Conservation (phyloP, 92 coral and sea anemone species). For the Micromussa lordhowensis region DNA sequence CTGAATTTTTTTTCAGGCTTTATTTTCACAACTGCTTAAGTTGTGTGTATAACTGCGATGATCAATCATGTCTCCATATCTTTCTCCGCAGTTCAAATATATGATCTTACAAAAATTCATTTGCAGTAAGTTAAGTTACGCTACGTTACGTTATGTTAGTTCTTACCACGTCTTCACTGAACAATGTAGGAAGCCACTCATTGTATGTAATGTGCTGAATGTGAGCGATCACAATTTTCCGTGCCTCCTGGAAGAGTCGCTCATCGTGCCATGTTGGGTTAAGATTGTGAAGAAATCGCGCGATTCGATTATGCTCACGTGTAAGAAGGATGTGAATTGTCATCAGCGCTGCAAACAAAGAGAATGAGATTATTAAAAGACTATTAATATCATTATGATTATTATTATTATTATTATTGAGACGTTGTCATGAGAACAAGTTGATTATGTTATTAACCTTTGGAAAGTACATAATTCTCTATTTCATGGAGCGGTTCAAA, state of each 20-base stretch:
- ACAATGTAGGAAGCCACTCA: conserved; percentile 73
- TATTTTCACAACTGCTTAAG: too few relatives aligned
- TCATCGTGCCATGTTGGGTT: conserved; percentile 78
- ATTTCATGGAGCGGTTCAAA: too few relatives aligned
- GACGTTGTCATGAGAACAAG: too few relatives aligned
- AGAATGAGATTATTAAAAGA: neutral
- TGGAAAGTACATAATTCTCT: neutral
- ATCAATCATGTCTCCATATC: too few relatives aligned
- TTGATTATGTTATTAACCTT: neutral
- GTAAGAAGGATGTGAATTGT: conserved; percentile 92
- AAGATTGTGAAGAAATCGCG: conserved; percentile 50
- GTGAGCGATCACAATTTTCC: conserved; percentile 90
- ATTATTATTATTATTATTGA: too few relatives aligned
- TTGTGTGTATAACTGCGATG: too few relatives aligned
- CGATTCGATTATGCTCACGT: conserved; percentile 90
- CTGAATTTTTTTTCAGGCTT: too few relatives aligned
- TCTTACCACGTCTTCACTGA: conserved; percentile 23
- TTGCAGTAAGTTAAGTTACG: too few relatives aligned
- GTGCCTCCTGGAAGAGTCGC: conserved; percentile 81
- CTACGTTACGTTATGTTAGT: too few relatives aligned
- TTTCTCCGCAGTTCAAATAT: too few relatives aligned
- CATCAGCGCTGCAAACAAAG: conserved; percentile 66
- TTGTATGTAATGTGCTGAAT: conserved; percentile 89
- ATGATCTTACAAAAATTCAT: too few relatives aligned
- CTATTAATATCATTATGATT: neutral